Evolutionary conservation across 2,888 invertebrate species (phyloP).

Genomic region (Macaria liturata): DNA sequence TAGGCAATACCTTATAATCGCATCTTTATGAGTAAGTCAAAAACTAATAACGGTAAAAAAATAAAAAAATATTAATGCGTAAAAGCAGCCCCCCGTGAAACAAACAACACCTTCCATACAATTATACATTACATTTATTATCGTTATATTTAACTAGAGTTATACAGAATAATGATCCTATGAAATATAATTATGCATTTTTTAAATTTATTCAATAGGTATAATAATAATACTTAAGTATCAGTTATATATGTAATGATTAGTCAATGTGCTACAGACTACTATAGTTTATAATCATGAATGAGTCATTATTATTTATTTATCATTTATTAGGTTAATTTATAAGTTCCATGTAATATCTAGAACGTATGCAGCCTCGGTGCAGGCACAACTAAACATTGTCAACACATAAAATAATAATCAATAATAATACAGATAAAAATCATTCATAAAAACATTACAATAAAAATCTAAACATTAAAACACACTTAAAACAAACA

Average conservation of each 20-base stretch:
- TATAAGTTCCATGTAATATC: slow-evolving; percentile 65
- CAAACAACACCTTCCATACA: slow-evolving; percentile 62
- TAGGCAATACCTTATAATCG: slow-evolving; percentile 78
- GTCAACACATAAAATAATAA: slow-evolving; percentile 84
- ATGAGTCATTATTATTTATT: slow-evolving; percentile 79
- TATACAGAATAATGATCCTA: slow-evolving; percentile 85
- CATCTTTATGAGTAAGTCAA: slow-evolving; percentile 76
- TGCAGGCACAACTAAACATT: slow-evolving; percentile 76
- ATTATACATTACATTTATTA: slow-evolving; percentile 72
- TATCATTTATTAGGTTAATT: slow-evolving; percentile 75
- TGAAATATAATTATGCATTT: slow-evolving; percentile 84
- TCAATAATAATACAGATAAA: slow-evolving; percentile 83
- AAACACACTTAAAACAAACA: slow-evolving; percentile 84
- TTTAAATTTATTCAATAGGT: slow-evolving; percentile 83
- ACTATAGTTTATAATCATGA: slow-evolving; percentile 79
- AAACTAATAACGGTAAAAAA: slow-evolving; percentile 83
- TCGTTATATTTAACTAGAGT: slow-evolving; percentile 84
- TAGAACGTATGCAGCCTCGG: slow-evolving; percentile 74
- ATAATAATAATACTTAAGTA: slow-evolving; percentile 84
- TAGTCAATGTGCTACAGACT: slow-evolving; percentile 82
- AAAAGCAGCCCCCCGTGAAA: slow-evolving; percentile 76
- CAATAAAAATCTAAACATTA: slow-evolving; percentile 84
- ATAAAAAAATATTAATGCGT: slow-evolving; percentile 82
- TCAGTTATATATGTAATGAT: slow-evolving; percentile 80
- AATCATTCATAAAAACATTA: slow-evolving; percentile 84